Conservation (phyloP, 2,113 vertebrate species). For the Hepsetus odoe region DNA sequence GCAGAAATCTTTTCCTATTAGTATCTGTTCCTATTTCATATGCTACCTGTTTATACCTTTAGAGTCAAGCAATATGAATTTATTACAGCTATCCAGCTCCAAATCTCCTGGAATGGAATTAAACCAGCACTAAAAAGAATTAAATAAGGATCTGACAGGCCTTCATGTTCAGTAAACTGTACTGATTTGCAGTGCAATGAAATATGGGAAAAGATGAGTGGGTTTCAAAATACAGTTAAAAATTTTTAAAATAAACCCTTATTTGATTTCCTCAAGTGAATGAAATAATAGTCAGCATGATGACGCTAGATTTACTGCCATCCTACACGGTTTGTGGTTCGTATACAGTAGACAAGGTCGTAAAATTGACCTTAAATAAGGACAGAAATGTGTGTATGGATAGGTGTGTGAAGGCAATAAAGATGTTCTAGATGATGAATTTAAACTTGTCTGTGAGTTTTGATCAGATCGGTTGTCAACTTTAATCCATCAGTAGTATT, state of each 20-base stretch:
- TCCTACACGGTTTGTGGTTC: too few relatives aligned
- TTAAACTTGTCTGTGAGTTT: constrained; percentile 49
- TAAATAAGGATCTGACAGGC: neutral
- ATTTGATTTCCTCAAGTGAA: too few relatives aligned
- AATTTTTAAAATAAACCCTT: too few relatives aligned
- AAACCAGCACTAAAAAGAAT: neutral
- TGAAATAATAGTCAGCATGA: too few relatives aligned
- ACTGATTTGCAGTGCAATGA: neutral
- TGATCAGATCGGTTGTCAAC: neutral
- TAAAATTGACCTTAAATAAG: neutral
- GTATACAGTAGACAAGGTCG: too few relatives aligned
- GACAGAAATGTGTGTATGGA: neutral
- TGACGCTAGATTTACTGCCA: too few relatives aligned
- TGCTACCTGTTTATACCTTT: neutral
- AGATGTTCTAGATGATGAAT: neutral
- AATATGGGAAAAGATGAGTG: neutral
- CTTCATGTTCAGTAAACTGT: neutral
- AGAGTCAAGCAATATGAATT: neutral
- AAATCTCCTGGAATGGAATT: neutral
- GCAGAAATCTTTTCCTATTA: too few relatives aligned
- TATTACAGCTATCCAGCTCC: neutral
- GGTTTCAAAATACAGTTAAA: neutral
- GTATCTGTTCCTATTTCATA: constrained; percentile 16
- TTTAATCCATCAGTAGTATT: constrained; percentile 29
- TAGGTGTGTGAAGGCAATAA: neutral